These are phyloP conservation scores for Colius striatus DNA, from an alignment of 2,113 vertebrate genomes.

Conservation along the genomic window DNA sequence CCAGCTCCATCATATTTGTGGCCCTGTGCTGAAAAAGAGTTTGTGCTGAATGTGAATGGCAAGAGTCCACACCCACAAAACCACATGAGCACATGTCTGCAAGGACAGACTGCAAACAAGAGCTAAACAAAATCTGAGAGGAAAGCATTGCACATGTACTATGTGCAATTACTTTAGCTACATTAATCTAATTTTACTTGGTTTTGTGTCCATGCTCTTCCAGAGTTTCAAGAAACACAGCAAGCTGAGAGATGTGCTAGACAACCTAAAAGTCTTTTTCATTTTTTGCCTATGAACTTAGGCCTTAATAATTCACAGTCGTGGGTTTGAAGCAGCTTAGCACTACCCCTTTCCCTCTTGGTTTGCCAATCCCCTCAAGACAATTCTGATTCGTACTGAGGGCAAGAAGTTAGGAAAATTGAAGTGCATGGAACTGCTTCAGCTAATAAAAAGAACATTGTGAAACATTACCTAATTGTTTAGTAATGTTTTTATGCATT, in stretches of 20 bases:
- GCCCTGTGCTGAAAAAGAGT: no score
- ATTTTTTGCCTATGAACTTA: not conserved
- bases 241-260: not conserved
- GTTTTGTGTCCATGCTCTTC: not conserved
- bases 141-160: not conserved
- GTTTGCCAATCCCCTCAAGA: constrained; percentile 34
- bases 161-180: not conserved
- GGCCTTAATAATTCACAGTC: not conserved
- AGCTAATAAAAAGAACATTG: constrained; percentile 71
- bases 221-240: not conserved
- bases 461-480: constrained; percentile 82
- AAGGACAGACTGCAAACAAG: not conserved
- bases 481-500: constrained; percentile 75
- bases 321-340: not conserved
- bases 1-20: no score
- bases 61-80: not conserved
- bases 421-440: constrained; percentile 63
- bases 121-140: not conserved
- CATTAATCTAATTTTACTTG: not conserved
- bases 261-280: not conserved
- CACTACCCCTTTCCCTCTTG: constrained; percentile 25
- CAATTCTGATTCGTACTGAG: constrained; percentile 41
- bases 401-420: constrained; percentile 65
- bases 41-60: not conserved
- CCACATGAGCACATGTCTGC: not conserved